Evolutionary conservation across 2,113 vertebrate genomes (phyloP), one percentile per base, ranked within the genome.

Genomic region (Lophochroa leadbeateri): DNA sequence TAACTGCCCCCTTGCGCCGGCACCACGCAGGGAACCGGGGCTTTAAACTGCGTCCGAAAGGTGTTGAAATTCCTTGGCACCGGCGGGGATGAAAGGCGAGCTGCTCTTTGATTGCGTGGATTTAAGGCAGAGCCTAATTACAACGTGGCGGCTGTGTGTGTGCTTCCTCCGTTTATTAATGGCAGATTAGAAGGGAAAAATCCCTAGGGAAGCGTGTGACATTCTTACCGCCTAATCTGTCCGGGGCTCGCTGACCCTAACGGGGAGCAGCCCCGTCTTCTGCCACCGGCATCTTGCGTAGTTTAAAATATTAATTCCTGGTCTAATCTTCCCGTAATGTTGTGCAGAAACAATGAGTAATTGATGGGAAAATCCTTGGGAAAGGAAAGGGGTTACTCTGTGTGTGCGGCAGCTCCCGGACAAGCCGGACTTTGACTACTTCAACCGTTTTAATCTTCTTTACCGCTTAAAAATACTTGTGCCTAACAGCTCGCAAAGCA

Each of bases 1-100:
- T 60, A 92, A 7, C 89, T 74, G 96, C 96, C 95, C 95, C 97
- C 96, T 95, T 94, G 95, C 10, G 95, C 91, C 92, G 9, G 95
- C 72, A 86, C 5, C 85, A 78, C 83, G 93, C 82, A 92, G 86
- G 88, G 82, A 69, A 24, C 0, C 47, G 82, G 33, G 61, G 35
- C 35, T 61, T 10, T 13, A 33, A 8, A 37, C 77, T 49, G 67
- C 75, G 41, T 60, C 75, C 88, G 53, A 37, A 76, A 82, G 84
- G 5, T 65, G 53, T 8, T 43, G 95, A 78, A 52, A 92, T 91
- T 75, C 83, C 89, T 47, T 17, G 96, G 94, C 93, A 69, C 8
- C 39, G 57, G 21, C 46, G 76, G 63, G 87, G 82, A 41, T 23
- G 91, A 53, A 76, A 49, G 78, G 43, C 35, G 7, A 83, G 25